Evolutionary conservation across 2,797 vertebrate genomes (phyloP).

Genomic region (Fratercula arctica): DNA sequence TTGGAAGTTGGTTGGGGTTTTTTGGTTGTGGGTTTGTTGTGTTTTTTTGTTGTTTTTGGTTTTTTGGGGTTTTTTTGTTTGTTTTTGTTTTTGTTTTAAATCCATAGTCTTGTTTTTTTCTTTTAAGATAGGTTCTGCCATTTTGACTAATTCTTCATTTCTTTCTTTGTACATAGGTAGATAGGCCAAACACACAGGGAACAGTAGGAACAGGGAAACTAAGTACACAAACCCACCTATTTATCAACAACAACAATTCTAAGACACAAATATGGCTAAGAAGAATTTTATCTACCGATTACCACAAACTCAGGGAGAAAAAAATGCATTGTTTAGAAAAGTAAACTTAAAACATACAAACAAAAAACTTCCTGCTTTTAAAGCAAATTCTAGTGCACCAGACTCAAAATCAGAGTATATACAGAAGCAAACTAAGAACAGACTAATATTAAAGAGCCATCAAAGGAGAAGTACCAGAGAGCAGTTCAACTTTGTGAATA

Average conservation of each 20-base stretch:
- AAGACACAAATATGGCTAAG: background rate
- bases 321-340: background rate
- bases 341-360: background rate
- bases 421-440: background rate
- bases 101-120: background rate
- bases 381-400: background rate
- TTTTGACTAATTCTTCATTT: background rate
- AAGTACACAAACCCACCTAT: background rate
- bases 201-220: background rate
- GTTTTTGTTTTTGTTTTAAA: background rate
- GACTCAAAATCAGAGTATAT: background rate
- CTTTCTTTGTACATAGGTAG: background rate
- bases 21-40: background rate
- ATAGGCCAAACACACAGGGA: background rate
- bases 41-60: no score
- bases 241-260: background rate
- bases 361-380: background rate
- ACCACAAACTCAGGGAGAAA: fast-evolving
- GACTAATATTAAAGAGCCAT: background rate
- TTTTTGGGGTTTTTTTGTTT: background rate
- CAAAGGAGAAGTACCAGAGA: background rate
- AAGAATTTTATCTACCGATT: background rate
- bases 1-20: background rate
- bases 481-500: background rate
- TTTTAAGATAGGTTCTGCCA: background rate